A percentile compares a stretch with the other conserved stretches of the same genome.
Conservation (phyloP, 2,888 invertebrate genomes). For the Morinoia aosen region DNA sequence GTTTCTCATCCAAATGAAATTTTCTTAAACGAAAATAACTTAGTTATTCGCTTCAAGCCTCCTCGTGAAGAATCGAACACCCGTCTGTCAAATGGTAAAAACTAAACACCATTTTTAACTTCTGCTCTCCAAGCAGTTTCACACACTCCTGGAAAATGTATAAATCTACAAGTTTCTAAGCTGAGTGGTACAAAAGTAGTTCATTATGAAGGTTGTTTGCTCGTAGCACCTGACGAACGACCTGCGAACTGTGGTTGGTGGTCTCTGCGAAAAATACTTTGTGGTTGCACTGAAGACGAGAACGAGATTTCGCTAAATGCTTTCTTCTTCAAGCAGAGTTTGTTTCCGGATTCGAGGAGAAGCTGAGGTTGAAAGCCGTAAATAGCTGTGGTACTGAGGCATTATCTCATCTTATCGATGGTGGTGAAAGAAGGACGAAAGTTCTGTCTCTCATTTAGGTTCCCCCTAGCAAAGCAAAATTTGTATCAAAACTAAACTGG, state of each 20-base stretch:
- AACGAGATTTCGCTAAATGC: conserved; percentile 35
- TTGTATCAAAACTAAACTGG: too few relatives aligned
- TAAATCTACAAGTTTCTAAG: not conserved
- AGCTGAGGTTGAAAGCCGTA: not conserved
- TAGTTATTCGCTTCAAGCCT: too few relatives aligned
- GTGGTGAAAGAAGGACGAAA: not conserved
- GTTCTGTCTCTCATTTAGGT: not conserved
- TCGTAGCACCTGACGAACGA: conserved; percentile 23
- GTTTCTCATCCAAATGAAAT: too few relatives aligned
- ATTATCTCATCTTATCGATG: conserved; percentile 6
- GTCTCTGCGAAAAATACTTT: conserved; percentile 46
- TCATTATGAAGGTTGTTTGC: conserved; percentile 31
- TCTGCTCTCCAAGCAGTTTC: not conserved
- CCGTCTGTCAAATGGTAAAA: not conserved
- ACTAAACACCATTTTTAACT: not conserved
- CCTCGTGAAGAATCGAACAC: too few relatives aligned
- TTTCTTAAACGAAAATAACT: too few relatives aligned
- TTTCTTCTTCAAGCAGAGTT: not conserved
- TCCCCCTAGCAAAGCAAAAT: too few relatives aligned
- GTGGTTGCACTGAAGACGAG: conserved; percentile 42
- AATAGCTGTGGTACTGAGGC: conserved; percentile 25
- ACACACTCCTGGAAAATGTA: not conserved
- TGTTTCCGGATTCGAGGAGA: conserved; percentile 30
- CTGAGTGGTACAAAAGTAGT: not conserved
- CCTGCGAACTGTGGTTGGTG: conserved; percentile 40